Conservation (phyloP, 1,140 invertebrate species). For the Drosophila pandora region DNA sequence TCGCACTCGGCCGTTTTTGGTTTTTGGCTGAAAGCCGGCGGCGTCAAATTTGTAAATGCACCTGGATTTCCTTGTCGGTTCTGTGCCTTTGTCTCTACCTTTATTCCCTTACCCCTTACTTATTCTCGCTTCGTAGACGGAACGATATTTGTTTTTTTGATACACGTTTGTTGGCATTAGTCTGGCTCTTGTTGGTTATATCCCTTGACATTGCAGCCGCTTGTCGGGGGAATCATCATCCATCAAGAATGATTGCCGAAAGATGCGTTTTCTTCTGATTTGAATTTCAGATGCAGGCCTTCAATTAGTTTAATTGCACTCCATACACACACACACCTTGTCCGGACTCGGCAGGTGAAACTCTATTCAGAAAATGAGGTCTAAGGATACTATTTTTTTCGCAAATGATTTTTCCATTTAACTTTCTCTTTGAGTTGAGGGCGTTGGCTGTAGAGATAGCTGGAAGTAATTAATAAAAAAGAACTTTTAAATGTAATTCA, state of each 20-base stretch:
- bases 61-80: slow-evolving; percentile 69
- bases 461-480: not conserved
- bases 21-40: slow-evolving; percentile 65
- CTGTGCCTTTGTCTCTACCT: slow-evolving; percentile 59
- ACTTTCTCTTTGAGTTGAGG: slow-evolving; percentile 15
- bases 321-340: slow-evolving; percentile 14
- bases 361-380: slow-evolving; percentile 17
- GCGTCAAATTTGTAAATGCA: slow-evolving; percentile 82
- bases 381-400: slow-evolving; percentile 14
- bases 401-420: slow-evolving; percentile 11
- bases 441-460: slow-evolving; percentile 13
- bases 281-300: slow-evolving; percentile 72
- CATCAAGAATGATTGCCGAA: slow-evolving; percentile 80
- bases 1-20: slow-evolving; percentile 61
- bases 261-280: slow-evolving; percentile 75
- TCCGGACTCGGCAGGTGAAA: slow-evolving; percentile 56
- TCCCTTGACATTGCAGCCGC: slow-evolving; percentile 79
- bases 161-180: slow-evolving; percentile 56
- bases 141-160: slow-evolving; percentile 68
- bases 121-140: slow-evolving; percentile 1
- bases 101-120: slow-evolving; percentile 23
- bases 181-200: slow-evolving; percentile 59
- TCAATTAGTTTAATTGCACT: slow-evolving; percentile 80
- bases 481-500: slow-evolving; percentile 16
- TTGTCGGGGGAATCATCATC: slow-evolving; percentile 68